These are phyloP conservation scores for Catalaphyllia jardinei DNA, from an alignment of 64 coral and sea anemone species.

Conservation along the genomic window DNA sequence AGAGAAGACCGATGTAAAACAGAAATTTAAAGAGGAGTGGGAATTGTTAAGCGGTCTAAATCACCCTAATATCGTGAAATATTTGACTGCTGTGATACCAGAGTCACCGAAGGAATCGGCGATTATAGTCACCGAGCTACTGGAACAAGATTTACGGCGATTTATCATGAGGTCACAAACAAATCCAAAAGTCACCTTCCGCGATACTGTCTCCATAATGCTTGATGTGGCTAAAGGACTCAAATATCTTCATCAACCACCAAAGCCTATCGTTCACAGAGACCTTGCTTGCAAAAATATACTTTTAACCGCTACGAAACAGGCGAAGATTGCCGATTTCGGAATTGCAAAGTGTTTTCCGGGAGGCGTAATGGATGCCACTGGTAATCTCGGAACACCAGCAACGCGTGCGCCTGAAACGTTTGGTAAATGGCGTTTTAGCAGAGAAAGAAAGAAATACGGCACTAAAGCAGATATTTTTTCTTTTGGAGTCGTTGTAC, in stretches of 20 bases:
- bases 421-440: conserved; percentile 1
- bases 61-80: conserved; percentile 64
- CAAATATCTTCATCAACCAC: conserved; percentile 65
- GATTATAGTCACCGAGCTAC: conserved; percentile 73
- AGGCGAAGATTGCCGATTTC: conserved; percentile 81
- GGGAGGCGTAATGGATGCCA: conserved; percentile 31
- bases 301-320: conserved; percentile 37
- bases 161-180: conserved; percentile 38
- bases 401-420: conserved; percentile 54
- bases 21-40: conserved; percentile 41
- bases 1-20: conserved; percentile 36
- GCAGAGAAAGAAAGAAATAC: not conserved
- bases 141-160: conserved; percentile 67
- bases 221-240: conserved; percentile 81
- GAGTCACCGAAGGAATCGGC: conserved; percentile 26
- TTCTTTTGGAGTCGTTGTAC: conserved; percentile 67
- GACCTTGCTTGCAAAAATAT: conserved; percentile 85
- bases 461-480: conserved; percentile 62
- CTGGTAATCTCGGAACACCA: conserved; percentile 32
- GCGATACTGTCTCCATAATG: conserved; percentile 71
- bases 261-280: conserved; percentile 49
- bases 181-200: conserved; percentile 47
- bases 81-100: conserved; percentile 43
- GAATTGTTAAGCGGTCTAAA: conserved; percentile 32
- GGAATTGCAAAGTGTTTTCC: conserved; percentile 70